Conservation (phyloP, 2,113 vertebrate species). For the Pangasianodon hypophthalmus region DNA sequence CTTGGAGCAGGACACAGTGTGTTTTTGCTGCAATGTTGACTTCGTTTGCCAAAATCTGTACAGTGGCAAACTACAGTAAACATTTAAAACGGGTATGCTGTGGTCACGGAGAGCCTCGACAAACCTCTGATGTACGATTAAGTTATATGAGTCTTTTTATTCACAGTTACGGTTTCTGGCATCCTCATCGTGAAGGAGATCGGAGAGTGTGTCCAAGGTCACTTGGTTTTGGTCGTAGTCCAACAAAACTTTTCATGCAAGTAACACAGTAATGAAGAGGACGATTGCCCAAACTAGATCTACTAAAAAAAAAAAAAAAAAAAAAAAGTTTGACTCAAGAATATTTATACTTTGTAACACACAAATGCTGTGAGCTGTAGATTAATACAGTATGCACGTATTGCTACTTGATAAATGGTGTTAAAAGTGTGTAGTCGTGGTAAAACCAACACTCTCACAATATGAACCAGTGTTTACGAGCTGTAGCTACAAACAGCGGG, state of each 20-base stretch:
- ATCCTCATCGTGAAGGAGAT: constrained; percentile 56
- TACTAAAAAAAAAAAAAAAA: constrained; percentile 36
- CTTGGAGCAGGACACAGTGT: constrained; percentile 43
- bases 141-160: constrained; percentile 73
- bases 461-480: constrained; percentile 55
- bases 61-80: constrained; percentile 74
- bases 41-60: constrained; percentile 63
- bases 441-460: constrained; percentile 61
- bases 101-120: constrained; percentile 68
- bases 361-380: constrained; percentile 51
- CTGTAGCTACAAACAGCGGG: constrained; percentile 55
- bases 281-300: constrained; percentile 58
- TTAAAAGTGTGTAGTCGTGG: constrained; percentile 62
- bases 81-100: constrained; percentile 74
- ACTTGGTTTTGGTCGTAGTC: constrained; percentile 72
- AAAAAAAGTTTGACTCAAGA: neutral
- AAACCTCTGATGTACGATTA: constrained; percentile 73
- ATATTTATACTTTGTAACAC: constrained; percentile 53
- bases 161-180: constrained; percentile 78
- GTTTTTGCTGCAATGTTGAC: constrained; percentile 51
- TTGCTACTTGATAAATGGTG: constrained; percentile 66
- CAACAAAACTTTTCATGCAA: constrained; percentile 65
- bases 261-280: constrained; percentile 70
- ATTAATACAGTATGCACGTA: constrained; percentile 56
- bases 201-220: constrained; percentile 72